Evolutionary conservation across 2,113 vertebrate species (phyloP), one percentile per base, ranked within the genome.

Genomic region (Nestor notabilis): DNA sequence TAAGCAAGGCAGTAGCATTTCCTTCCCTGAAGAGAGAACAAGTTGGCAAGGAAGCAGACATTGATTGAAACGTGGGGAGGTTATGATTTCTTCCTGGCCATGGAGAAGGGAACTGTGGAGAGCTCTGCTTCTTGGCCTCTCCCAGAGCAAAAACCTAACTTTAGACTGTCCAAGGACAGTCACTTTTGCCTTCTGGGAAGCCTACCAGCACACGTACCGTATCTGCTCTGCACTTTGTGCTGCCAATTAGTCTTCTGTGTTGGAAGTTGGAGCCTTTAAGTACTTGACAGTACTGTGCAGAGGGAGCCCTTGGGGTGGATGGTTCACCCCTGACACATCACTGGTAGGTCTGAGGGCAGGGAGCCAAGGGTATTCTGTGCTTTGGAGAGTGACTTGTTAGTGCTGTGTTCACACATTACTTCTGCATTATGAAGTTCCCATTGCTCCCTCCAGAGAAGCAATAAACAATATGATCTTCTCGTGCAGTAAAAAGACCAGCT

Each of bases 31-130:
- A 76, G 87, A 92, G 28, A 92, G 58, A 92, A 66, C 16, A 15
- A 43, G 91, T 78, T 95, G 77, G 88, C 95, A 89, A 89, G 95
- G 80, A 83, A 87, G 61, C 90, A 78, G 68, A 50, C 52, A 39
- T 20, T 70, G 83, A 66, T 4, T 89, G 81, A 76, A 76, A 35
- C 4, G 19, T 83, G 43, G 92, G 55, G 50, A 95, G 90, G 55
- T 64, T 68, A 16, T 53, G 37, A 60, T 87, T 89, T 93, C 50
- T 93, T 79, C 60, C 76, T 81, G 77, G 65, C 87, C 39, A 15
- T 5, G 43, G 83, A 55, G 92, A 83, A 80, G 37, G 76, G 53
- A 81, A 29, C 64, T 81, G 63, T 44, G 71, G 35, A 71, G 33
- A 50, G 47, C 71, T 77, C 39, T 83, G 76, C 89, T 90, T 56